Evolutionary conservation across 64 coral and sea anemone genomes (phyloP).

Genomic region (Stylophora pistillata): DNA sequence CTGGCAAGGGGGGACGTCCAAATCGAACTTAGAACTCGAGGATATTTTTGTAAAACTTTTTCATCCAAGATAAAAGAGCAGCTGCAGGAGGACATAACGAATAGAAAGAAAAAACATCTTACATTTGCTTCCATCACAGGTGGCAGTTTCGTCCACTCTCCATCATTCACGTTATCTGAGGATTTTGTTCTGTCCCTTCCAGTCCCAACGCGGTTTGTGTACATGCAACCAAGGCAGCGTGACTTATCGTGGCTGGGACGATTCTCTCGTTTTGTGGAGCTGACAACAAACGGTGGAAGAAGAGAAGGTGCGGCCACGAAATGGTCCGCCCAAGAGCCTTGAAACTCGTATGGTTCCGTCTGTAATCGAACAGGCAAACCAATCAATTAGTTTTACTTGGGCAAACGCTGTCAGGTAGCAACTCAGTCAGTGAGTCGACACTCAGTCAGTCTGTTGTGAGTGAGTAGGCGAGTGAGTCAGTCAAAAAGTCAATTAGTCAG

Average conservation of each 20-base stretch:
- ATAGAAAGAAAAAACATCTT: not conserved
- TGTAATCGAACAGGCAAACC: slow-evolving; percentile 10
- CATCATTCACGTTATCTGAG: slow-evolving; percentile 44
- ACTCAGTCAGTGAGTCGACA: not conserved
- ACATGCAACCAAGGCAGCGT: slow-evolving; percentile 81
- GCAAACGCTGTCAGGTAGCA: not conserved
- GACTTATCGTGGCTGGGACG: slow-evolving; percentile 60
- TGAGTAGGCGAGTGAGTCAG: not conserved
- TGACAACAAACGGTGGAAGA: not conserved
- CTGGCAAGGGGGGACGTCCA: not conserved
- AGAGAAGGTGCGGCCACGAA: slow-evolving; percentile 72
- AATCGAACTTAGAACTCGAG: not conserved
- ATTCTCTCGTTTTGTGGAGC: slow-evolving; percentile 15
- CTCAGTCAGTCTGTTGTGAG: not conserved
- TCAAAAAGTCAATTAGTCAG: not conserved
- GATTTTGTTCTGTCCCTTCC: slow-evolving; percentile 77
- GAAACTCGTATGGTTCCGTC: slow-evolving; percentile 76
- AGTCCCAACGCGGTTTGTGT: slow-evolving; percentile 61
- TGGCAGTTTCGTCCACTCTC: slow-evolving; percentile 31
- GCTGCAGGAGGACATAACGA: not conserved
- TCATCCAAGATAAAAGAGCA: no score
- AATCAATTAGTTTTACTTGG: not conserved
- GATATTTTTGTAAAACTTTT: no score
- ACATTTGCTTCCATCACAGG: slow-evolving; percentile 32
- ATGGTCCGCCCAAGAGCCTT: slow-evolving; percentile 95